These are phyloP conservation scores for Aphelenchoides fujianensis DNA, from an alignment of 1,140 invertebrate genomes.

Conservation along the genomic window DNA sequence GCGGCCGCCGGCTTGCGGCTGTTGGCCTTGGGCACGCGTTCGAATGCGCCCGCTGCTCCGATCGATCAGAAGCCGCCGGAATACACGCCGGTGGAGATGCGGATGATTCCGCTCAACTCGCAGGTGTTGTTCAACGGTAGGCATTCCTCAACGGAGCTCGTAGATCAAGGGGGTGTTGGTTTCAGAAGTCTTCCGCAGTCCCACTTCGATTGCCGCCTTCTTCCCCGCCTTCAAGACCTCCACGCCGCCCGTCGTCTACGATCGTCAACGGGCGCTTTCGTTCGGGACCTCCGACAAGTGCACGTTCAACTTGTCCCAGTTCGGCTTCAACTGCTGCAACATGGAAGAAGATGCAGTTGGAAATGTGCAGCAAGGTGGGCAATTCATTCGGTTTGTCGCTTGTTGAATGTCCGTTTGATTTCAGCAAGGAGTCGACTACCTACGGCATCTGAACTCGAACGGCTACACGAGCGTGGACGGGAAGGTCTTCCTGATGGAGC, in stretches of 20 bases:
- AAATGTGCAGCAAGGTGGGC: background rate
- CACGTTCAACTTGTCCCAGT: background rate
- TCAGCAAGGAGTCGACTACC: slow-evolving; percentile 3
- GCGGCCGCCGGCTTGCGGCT: background rate
- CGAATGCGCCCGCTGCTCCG: too few species aligned
- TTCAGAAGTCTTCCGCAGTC: background rate
- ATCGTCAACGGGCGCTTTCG: background rate
- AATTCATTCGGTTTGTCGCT: too few species aligned
- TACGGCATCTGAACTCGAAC: background rate
- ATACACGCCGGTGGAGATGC: background rate
- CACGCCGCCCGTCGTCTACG: background rate
- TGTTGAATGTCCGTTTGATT: too few species aligned
- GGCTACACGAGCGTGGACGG: background rate
- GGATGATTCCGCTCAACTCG: background rate
- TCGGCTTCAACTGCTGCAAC: background rate
- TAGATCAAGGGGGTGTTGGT: background rate
- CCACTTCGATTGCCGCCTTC: background rate
- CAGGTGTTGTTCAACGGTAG: background rate
- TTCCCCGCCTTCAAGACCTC: slow-evolving; percentile 8
- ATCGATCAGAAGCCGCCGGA: background rate
- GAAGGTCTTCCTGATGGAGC: background rate
- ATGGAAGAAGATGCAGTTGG: background rate
- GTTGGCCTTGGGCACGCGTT: background rate
- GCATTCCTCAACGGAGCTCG: background rate
- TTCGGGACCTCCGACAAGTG: background rate